Conservation (phyloP, 92 coral and sea anemone genomes). For the Palythoa grandis region DNA sequence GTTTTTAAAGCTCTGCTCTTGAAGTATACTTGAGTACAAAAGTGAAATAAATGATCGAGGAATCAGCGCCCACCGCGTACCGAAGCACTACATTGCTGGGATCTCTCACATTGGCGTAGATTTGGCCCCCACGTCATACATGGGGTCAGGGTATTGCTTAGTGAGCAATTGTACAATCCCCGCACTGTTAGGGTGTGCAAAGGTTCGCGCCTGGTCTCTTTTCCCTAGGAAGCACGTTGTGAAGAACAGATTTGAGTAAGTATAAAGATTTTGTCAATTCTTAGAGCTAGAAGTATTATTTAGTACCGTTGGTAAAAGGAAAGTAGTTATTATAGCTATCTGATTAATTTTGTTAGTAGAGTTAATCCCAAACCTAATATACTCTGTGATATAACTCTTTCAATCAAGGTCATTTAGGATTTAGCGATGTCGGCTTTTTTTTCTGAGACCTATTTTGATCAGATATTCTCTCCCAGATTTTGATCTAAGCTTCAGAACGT, state of each 20-base stretch:
- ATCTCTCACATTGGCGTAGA: not conserved
- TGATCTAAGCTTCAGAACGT: not conserved
- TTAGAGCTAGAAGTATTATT: not conserved
- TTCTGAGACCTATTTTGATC: not conserved
- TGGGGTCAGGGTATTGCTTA: constrained; percentile 8
- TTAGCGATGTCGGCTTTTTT: constrained; percentile 5
- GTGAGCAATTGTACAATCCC: constrained; percentile 51
- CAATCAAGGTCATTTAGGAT: not conserved
- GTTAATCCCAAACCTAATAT: not conserved
- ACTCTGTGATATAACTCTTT: not conserved
- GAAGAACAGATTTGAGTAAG: constrained; percentile 42
- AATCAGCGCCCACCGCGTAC: too few relatives aligned
- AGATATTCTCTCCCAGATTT: not conserved
- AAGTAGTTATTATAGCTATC: not conserved
- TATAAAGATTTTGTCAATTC: not conserved
- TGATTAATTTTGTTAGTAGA: not conserved
- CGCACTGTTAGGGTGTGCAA: constrained; percentile 61
- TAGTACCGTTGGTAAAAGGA: not conserved
- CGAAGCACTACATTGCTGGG: not conserved
- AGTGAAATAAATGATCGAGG: too few relatives aligned
- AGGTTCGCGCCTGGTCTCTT: constrained; percentile 63
- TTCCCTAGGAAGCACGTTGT: constrained; percentile 84
- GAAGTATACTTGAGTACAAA: too few relatives aligned
- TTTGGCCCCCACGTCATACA: not conserved
- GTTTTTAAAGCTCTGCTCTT: too few relatives aligned